phyloP scores from a whole-genome alignment of 2,888 invertebrate genomes.

The Hetaerina titia region DNA sequence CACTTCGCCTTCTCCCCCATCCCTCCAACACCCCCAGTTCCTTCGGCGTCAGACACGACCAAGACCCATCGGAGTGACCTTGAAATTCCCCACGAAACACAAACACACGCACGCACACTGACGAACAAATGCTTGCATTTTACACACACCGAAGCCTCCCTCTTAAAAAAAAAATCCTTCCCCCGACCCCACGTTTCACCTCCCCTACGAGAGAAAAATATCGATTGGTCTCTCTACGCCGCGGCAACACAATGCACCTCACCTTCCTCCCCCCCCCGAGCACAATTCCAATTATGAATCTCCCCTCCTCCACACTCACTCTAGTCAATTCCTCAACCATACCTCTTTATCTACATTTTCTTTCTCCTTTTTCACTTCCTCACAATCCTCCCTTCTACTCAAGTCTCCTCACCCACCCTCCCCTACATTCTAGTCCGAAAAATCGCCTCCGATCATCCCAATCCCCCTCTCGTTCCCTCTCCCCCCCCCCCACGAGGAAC shows the following conservation, averaged over 20 bases:
- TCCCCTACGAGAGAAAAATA: not conserved
- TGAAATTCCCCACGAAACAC: not conserved
- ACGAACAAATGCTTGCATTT: not conserved
- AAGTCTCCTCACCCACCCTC: too few relatives aligned
- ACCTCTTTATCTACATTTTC: not conserved
- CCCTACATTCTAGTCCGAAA: not conserved
- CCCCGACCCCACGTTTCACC: not conserved
- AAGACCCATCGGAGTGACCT: conserved; percentile 8
- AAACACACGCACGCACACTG: not conserved
- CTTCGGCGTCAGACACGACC: conserved; percentile 33
- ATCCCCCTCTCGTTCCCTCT: too few relatives aligned
- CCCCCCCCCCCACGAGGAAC: too few relatives aligned
- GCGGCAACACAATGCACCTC: not conserved
- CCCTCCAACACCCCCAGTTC: not conserved
- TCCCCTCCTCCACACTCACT: not conserved
- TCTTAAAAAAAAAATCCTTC: too few relatives aligned
- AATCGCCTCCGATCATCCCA: not conserved
- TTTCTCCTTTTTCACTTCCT: not conserved
- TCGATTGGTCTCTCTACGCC: not conserved
- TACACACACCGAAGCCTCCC: not conserved
- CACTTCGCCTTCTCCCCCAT: not conserved
- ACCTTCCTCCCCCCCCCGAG: not conserved
- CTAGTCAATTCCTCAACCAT: not conserved
- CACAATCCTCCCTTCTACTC: not conserved
- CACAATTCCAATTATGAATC: not conserved